Evolutionary conservation across 2,113 vertebrate genomes (phyloP).

Genomic region (Motacilla alba): DNA sequence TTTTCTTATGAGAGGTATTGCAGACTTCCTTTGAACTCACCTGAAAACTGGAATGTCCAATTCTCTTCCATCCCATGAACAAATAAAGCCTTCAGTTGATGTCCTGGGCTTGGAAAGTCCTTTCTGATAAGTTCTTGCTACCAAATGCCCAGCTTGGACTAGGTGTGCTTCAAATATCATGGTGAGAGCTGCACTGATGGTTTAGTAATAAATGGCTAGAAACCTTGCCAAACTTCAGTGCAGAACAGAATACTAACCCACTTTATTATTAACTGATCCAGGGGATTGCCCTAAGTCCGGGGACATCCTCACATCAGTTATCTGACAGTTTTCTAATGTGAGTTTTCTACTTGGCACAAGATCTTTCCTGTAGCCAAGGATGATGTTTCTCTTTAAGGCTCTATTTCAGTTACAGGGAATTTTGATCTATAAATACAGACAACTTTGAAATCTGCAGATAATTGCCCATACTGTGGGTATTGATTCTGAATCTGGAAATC

Average conservation of each 20-base stretch:
- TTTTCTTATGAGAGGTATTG: neutral
- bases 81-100: neutral
- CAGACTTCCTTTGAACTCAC: neutral
- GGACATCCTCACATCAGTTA: neutral
- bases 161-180: neutral
- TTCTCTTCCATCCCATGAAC: neutral
- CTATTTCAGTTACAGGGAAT: neutral
- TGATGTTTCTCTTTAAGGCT: neutral
- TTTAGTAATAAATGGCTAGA: neutral
- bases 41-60: neutral
- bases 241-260: neutral
- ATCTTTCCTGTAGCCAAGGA: neutral
- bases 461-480: neutral
- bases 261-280: neutral
- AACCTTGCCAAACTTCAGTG: neutral
- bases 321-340: neutral
- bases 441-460: neutral
- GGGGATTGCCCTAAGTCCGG: neutral
- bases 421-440: neutral
- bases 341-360: neutral
- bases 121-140: neutral
- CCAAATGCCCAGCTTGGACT: neutral
- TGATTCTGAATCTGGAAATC: constrained; percentile 7
- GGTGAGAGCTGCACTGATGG: neutral
- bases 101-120: neutral